A percentile compares a stretch with the other conserved stretches of the same genome.
Evolutionary conservation across 1,140 invertebrate genomes (phyloP).

Genomic region (Drosophila suzukii): DNA sequence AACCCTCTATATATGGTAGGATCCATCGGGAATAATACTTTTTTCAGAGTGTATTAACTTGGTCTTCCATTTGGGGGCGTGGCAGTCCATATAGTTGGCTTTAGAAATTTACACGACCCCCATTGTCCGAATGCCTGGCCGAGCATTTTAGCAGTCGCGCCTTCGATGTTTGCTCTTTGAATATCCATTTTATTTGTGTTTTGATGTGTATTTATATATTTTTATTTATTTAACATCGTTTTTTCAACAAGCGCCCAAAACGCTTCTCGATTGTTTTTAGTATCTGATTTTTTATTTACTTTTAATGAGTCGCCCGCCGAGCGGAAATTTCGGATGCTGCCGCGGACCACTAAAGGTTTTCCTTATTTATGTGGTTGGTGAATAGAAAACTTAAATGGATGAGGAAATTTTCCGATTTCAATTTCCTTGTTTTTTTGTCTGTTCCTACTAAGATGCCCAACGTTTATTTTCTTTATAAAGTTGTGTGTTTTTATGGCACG

Average conservation of each 20-base stretch:
- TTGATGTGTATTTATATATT: conserved; percentile 58
- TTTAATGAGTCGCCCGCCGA: conserved; percentile 65
- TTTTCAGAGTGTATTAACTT: neutral
- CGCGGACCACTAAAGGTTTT: conserved; percentile 23
- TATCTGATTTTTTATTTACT: conserved; percentile 79
- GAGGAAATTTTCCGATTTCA: conserved; percentile 15
- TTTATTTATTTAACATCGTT: conserved; percentile 81
- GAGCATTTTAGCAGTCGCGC: conserved; percentile 51
- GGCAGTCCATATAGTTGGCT: conserved; percentile 57
- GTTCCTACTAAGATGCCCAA: conserved; percentile 20
- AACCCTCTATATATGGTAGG: neutral
- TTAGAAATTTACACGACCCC: conserved; percentile 72
- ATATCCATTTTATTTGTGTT: conserved; percentile 49
- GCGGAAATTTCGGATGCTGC: conserved; percentile 44
- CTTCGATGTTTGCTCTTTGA: conserved; percentile 59
- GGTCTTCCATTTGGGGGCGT: conserved; percentile 41
- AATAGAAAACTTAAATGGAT: conserved; percentile 28
- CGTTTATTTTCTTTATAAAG: conserved; percentile 63
- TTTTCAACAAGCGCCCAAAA: conserved; percentile 67
- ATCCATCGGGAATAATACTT: too few species aligned
- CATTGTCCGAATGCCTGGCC: conserved; percentile 43
- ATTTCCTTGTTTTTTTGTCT: neutral
- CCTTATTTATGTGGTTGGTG: conserved; percentile 20
- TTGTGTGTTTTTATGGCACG: conserved; percentile 59
- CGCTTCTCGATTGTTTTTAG: conserved; percentile 73